These are phyloP conservation scores for Phataginus tricuspis DNA, from an alignment of 2,797 vertebrate genomes.

Conservation along the genomic window DNA sequence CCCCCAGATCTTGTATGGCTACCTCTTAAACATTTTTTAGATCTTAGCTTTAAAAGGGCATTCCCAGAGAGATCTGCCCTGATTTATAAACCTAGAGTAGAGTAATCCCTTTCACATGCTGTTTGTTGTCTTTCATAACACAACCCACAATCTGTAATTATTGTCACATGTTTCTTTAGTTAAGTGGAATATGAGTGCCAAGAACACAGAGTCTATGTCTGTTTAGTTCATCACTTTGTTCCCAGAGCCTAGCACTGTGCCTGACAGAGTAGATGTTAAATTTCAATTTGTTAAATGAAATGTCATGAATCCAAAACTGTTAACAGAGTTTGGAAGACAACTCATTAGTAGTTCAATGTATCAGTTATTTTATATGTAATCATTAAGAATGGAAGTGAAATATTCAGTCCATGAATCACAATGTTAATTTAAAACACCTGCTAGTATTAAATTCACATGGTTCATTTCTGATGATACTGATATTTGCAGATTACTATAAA, in stretches of 20 bases:
- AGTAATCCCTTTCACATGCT: not conserved
- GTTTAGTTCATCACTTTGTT: not conserved
- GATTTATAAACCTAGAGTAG: not conserved
- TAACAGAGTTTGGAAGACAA: not conserved
- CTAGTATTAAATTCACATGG: not conserved
- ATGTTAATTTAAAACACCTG: conserved; percentile 3
- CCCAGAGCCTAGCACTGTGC: not conserved
- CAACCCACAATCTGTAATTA: not conserved
- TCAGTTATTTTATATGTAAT: conserved; percentile 1
- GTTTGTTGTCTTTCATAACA: not conserved
- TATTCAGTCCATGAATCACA: not conserved
- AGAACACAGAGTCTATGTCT: not conserved
- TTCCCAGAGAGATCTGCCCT: not conserved
- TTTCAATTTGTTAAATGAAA: not conserved
- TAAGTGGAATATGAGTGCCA: not conserved
- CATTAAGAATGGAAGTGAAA: conserved; percentile 38
- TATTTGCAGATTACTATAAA: not conserved
- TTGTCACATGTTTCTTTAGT: not conserved
- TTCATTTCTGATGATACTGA: not conserved
- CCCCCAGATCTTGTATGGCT: not conserved
- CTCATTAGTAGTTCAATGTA: not conserved
- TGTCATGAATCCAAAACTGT: not conserved
- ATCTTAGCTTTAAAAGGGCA: not conserved
- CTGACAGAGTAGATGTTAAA: not conserved
- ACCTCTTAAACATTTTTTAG: not conserved